Evolutionary conservation across 2,113 vertebrate species (phyloP).

Genomic region (Pseudopipra pipra): DNA sequence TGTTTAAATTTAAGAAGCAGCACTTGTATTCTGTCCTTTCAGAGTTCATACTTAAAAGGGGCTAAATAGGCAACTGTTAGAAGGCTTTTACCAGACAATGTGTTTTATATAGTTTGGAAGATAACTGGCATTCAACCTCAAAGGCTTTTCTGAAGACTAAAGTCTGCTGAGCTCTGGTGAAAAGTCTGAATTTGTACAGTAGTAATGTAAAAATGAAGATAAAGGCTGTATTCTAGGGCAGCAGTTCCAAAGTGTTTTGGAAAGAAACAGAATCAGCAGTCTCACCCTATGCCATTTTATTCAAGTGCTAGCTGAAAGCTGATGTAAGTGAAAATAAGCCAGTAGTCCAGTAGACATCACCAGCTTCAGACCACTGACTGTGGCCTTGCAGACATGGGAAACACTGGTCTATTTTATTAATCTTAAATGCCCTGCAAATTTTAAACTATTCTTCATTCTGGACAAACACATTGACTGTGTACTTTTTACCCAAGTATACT

Average conservation of each 20-base stretch:
- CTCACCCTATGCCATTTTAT: accelerated
- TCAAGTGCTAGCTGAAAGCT: background rate
- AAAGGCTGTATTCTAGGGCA: background rate
- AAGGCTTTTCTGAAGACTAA: background rate
- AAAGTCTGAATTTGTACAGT: background rate
- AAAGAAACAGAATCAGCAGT: background rate
- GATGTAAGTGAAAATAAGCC: background rate
- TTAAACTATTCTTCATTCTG: background rate
- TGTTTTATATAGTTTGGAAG: background rate
- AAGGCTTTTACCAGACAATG: background rate
- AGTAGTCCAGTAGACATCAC: background rate
- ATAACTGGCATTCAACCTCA: background rate
- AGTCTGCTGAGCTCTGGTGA: background rate
- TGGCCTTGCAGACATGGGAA: background rate
- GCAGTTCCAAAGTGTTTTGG: background rate
- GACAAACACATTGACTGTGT: background rate
- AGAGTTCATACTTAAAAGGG: background rate
- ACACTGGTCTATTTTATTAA: background rate
- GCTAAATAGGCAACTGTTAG: background rate
- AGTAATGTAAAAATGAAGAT: background rate
- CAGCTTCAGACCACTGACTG: background rate
- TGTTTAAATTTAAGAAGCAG: background rate
- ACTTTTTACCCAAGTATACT: background rate
- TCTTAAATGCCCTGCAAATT: background rate
- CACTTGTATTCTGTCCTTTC: background rate